These are phyloP conservation scores for Dreissena polymorpha DNA, from an alignment of 1,140 invertebrate species.

Conservation along the genomic window DNA sequence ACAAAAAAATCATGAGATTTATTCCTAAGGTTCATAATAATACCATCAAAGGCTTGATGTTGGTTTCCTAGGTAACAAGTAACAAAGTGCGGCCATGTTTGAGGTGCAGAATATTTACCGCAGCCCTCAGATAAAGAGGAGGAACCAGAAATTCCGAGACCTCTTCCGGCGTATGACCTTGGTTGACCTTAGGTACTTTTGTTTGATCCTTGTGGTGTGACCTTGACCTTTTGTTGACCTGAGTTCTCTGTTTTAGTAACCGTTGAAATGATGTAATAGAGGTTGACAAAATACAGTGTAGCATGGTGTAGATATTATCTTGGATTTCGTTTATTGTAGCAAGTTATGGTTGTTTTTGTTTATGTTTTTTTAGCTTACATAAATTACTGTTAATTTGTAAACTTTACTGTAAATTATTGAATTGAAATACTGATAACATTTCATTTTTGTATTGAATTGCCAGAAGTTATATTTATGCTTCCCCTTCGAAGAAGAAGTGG, in stretches of 20 bases:
- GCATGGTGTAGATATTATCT: conserved; percentile 2
- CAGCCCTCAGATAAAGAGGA: conserved; percentile 71
- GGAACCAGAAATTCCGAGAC: conserved; percentile 58
- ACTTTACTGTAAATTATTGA: too few relatives aligned
- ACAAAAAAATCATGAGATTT: neutral
- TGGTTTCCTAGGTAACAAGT: neutral
- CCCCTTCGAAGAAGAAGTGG: too few relatives aligned
- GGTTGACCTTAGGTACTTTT: conserved; percentile 72
- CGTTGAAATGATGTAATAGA: neutral
- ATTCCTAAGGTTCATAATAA: neutral
- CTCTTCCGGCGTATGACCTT: conserved; percentile 70
- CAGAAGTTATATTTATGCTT: too few relatives aligned
- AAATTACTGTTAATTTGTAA: too few relatives aligned
- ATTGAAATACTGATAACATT: too few relatives aligned
- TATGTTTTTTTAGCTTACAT: neutral
- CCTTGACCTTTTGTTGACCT: neutral
- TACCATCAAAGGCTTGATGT: neutral
- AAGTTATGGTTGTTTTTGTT: neutral
- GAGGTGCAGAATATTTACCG: conserved; percentile 76
- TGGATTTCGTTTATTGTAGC: neutral
- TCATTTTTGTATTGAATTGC: too few relatives aligned
- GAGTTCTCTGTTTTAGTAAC: neutral
- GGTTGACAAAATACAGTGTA: neutral
- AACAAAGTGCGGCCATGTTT: conserved; percentile 56
- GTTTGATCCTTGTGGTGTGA: neutral